Base-by-base conservation (phyloP, 2,113 vertebrate species). In the Apaloderma vittatum region DNA sequence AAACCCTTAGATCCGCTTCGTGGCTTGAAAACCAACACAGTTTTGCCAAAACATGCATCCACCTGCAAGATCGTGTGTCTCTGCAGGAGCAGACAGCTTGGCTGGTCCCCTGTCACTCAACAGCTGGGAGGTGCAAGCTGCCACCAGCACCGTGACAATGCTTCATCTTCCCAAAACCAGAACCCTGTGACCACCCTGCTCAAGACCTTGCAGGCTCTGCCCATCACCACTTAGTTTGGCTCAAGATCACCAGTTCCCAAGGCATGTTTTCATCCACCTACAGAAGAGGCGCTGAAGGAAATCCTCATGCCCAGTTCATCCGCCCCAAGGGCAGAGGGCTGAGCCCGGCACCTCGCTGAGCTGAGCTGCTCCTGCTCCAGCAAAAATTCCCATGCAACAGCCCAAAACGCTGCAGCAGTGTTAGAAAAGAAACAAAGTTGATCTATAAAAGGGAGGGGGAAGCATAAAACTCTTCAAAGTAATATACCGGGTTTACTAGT, bases 101-200 rank as follows among this genome's bases (percentile, higher is more conserved):
- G 37, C 63, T 5, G 48, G 6, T 45, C 26, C 40, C 40, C 88
- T 32, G 14, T 14, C 73, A 49, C 52, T 73, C 3, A 0, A 24
- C 58, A 49, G 36, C 52, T 84, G 68, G 86, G 3, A 45, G 54
- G 58, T 9, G 1, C 34, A 12, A 24, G 62, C 26, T 81, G 70
- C 43, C 80, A 19, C 79, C 71, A 66, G 37, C 48, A 22, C 14
- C 4, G 0, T 2, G 8, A 0, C 0, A 27, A 57, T 0, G 0
- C 37, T 46, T 5, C 16, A 4, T 8, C 15, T 55, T 61, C 40
- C 20, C 32, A 83, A 85, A 37, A 2, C 0, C 75, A 26, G 62
- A 62, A 57, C 40, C 75, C 36, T 11, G 1, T 1, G 29, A 19
- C n/a, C 72, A 43, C 2, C 24, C 78, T 9, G 20, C 71, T 20